A percentile compares a stretch with the other conserved stretches of the same genome.
phyloP scores from a whole-genome alignment of 2,888 invertebrate genomes.

The Leucania comma region DNA sequence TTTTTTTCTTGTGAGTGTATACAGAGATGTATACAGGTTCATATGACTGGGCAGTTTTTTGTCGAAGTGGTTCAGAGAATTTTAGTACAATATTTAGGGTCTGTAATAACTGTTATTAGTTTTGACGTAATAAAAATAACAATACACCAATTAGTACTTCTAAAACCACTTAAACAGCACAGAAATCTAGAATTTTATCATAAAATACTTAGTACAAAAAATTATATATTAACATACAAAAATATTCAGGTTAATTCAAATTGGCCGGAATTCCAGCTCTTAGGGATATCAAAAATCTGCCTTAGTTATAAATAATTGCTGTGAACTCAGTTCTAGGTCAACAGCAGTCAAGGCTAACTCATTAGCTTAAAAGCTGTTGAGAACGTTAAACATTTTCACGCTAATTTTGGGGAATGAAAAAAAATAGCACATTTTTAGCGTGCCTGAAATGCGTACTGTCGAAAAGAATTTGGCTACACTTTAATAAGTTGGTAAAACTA shows the following conservation, averaged over 20 bases:
- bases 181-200: slow-evolving; percentile 2
- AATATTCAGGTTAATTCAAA: slow-evolving; percentile 44
- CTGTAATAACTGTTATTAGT: background rate
- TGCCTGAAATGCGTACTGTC: background rate
- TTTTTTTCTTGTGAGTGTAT: slow-evolving; percentile 28
- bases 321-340: slow-evolving; percentile 47
- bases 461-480: slow-evolving; percentile 1
- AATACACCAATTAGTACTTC: background rate
- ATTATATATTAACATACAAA: slow-evolving; percentile 20
- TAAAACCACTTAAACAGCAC: background rate
- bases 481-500: background rate
- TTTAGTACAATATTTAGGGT: too few relatives aligned
- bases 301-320: slow-evolving; percentile 57
- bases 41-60: background rate
- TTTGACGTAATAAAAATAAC: background rate
- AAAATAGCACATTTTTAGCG: slow-evolving; percentile 17
- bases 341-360: slow-evolving; percentile 57
- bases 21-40: background rate
- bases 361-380: slow-evolving; percentile 64
- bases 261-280: slow-evolving; percentile 26
- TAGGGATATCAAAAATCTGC: slow-evolving; percentile 40
- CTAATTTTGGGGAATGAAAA: slow-evolving; percentile 41
- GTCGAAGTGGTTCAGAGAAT: too few relatives aligned
- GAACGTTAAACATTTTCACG: slow-evolving; percentile 38
- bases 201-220: slow-evolving; percentile 33